Conservation (phyloP, 1,140 invertebrate species). For the Caenorhabditis inopinata region DNA sequence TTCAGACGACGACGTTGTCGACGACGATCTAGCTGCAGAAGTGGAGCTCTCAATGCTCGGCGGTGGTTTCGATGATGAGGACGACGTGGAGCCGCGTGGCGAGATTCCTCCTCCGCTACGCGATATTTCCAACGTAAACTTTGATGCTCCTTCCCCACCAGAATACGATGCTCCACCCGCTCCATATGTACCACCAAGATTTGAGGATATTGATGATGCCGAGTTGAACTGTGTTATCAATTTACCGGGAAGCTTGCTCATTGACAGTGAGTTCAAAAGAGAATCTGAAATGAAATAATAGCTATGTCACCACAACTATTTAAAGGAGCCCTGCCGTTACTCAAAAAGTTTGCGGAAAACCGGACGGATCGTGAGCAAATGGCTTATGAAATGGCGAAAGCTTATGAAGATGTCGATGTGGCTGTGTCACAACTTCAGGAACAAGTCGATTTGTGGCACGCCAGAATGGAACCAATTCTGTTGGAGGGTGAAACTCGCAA, state of each 20-base stretch:
- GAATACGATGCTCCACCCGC: neutral
- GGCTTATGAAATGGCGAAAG: constrained; percentile 1
- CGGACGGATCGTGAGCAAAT: neutral
- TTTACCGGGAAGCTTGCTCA: neutral
- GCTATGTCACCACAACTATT: too few species aligned
- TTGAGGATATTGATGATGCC: constrained; percentile 12
- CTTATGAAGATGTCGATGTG: constrained; percentile 9
- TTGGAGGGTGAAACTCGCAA: constrained; percentile 47
- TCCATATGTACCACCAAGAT: neutral
- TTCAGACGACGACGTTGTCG: constrained; percentile 1
- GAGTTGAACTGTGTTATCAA: neutral
- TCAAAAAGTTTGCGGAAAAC: constrained; percentile 9
- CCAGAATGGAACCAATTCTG: constrained; percentile 48
- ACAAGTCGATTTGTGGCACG: constrained; percentile 46
- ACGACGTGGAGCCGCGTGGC: neutral
- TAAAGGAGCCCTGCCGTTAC: neutral
- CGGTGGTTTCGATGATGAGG: neutral
- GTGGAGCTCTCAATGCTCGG: neutral
- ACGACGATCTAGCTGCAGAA: neutral
- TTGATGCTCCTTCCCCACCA: neutral
- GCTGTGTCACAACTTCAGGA: neutral
- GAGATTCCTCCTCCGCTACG: neutral
- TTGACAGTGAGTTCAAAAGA: neutral
- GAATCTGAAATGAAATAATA: neutral
- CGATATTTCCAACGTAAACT: neutral